Evolutionary conservation across 2,113 vertebrate species (phyloP), one percentile per base, ranked within the genome.

Genomic region (Semicossyphus pulcher): DNA sequence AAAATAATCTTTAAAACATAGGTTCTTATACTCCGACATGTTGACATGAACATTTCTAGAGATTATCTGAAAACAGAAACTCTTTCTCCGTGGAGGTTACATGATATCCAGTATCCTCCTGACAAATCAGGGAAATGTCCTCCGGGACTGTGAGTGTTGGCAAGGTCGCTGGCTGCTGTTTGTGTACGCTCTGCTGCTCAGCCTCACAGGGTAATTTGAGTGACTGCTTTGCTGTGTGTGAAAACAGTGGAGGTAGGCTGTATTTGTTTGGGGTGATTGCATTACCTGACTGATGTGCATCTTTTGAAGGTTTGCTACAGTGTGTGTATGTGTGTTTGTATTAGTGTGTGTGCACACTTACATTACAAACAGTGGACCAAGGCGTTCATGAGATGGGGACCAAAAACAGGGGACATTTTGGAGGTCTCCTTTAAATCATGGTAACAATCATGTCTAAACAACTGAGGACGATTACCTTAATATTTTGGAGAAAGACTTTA

Each of bases 241-340:
- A 83, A 88, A 86, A 78, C 79, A 86, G 39, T 67, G 65, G 52
- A 82, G 78, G 65, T 62, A 60, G 80, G 60, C 59, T 83, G 15
- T 85, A 79, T 89, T 88, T 90, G 77, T 78, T 81, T 78, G 79
- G 61, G 44, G 28, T 89, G 86, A 91, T 91, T 91, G 82, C 72
- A 81, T 89, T 89, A 69, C 63, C 72, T 84, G 77, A 88, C 65
- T 76, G 81, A 86, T 91, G 80, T 65, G 25, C 54, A 58, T 39
- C 34, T 47, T 62, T 59, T 56, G 41, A 76, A 52, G 57, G 23
- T 62, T 39, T 60, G 85, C 59, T 69, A 21, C 26, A 2, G 18
- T 66, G 21, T 56, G 47, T 78, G 63, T 51, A 29, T 51, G 58
- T 64, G 57, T 59, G 32, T 74, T 39, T 51, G 29, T 54, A 36